A percentile compares a stretch with the other conserved stretches of the same genome.
phyloP scores from a whole-genome alignment of 2,888 invertebrate genomes.

The Eupithecia dodoneata region DNA sequence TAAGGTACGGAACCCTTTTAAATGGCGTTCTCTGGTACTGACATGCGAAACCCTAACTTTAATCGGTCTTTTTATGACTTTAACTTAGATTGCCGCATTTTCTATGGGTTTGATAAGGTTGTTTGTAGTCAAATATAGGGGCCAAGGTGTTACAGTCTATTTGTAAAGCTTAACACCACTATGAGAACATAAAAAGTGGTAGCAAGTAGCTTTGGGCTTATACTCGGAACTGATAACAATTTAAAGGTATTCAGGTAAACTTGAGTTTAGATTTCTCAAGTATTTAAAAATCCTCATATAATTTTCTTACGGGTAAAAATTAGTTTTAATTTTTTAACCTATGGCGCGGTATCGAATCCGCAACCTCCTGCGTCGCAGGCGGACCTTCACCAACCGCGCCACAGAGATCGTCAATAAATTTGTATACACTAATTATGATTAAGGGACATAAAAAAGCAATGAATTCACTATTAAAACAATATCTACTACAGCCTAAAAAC shows the following conservation, averaged over 20 bases:
- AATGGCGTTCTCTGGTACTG: slow-evolving; percentile 44
- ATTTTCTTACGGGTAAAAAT: too few relatives aligned
- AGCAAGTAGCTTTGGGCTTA: slow-evolving; percentile 10
- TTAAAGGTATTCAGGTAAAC: neutral
- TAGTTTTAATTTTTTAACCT: too few relatives aligned
- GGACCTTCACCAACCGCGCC: too few relatives aligned
- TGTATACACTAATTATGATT: slow-evolving; percentile 30
- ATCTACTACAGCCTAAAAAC: slow-evolving; percentile 51
- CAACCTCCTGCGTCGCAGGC: too few relatives aligned
- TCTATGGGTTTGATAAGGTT: slow-evolving; percentile 21
- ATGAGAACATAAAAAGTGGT: slow-evolving; percentile 23
- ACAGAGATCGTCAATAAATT: too few relatives aligned
- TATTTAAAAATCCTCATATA: too few relatives aligned
- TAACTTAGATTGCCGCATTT: slow-evolving; percentile 7
- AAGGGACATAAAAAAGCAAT: slow-evolving; percentile 67
- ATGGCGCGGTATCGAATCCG: too few relatives aligned
- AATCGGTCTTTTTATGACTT: slow-evolving; percentile 47
- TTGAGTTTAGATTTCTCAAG: neutral
- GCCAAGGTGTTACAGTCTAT: slow-evolving; percentile 27
- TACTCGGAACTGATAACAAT: slow-evolving; percentile 12
- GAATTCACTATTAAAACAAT: slow-evolving; percentile 70
- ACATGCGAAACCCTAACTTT: slow-evolving; percentile 54
- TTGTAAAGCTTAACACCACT: slow-evolving; percentile 15
- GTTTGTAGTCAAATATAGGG: slow-evolving; percentile 43
- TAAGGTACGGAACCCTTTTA: slow-evolving; percentile 44